A percentile compares a stretch with the other conserved stretches of the same genome.
phyloP scores from a whole-genome alignment of 1,140 invertebrate species.

The Euborellia annulipes region DNA sequence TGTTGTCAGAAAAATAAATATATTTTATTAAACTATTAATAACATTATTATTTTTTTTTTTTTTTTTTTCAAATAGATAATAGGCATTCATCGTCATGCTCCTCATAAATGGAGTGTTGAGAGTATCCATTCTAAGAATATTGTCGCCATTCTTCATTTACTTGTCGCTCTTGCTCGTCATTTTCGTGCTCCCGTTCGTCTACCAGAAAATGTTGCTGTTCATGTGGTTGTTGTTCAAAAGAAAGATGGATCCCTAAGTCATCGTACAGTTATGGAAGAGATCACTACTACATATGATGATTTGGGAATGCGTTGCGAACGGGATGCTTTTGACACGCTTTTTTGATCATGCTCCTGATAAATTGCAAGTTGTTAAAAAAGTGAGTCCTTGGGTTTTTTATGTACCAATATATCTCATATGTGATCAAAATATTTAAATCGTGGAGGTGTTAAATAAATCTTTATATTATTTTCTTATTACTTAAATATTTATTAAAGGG shows the following conservation, averaged over 20 bases:
- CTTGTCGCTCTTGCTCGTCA: conserved; percentile 83
- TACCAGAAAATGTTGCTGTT: conserved; percentile 90
- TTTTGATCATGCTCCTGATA: conserved; percentile 97
- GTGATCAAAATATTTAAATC: no score
- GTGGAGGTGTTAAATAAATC: no score
- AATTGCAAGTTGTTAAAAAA: conserved; percentile 94
- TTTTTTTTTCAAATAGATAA: conserved; percentile 38
- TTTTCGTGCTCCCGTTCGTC: conserved; percentile 83
- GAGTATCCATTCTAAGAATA: conserved; percentile 86
- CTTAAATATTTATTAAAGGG: no score
- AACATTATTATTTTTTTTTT: conserved; percentile 10
- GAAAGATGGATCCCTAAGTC: conserved; percentile 48
- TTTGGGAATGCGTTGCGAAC: conserved; percentile 79
- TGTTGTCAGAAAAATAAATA: no score
- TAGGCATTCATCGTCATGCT: conserved; percentile 34
- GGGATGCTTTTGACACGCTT: conserved; percentile 97
- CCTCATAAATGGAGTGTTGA: conserved; percentile 89
- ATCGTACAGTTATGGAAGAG: conserved; percentile 69
- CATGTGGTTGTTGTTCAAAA: conserved; percentile 77
- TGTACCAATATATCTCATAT: no score
- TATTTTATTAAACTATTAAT: no score
- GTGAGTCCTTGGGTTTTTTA: no score
- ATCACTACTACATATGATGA: conserved; percentile 90
- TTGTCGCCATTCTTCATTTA: conserved; percentile 89
- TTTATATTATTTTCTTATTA: no score